Percentiles rank a stretch among this genome's conserved stretches.
phyloP scores from a whole-genome alignment of 2,888 invertebrate species.

The Adelognathus sp. region DNA sequence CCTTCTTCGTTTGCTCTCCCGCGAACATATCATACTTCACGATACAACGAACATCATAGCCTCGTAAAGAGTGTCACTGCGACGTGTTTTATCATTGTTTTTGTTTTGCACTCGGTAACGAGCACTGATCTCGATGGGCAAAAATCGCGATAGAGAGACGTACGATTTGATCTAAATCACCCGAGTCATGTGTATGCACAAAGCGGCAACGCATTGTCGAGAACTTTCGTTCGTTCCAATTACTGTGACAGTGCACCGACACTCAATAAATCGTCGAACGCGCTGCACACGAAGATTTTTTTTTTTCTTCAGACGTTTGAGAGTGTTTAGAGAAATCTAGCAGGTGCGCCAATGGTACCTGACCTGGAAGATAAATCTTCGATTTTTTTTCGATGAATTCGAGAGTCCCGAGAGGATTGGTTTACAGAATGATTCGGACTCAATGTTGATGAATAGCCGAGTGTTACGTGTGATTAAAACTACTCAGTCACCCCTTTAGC shows the following conservation, averaged over 20 bases:
- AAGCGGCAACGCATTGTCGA: constrained; percentile 29
- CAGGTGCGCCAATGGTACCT: constrained; percentile 6
- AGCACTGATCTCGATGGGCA: constrained; percentile 22
- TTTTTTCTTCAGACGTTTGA: not conserved
- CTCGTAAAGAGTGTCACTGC: constrained; percentile 41
- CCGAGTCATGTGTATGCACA: not conserved
- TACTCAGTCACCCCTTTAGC: too few species aligned
- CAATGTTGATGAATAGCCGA: too few species aligned
- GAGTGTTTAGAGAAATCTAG: constrained; percentile 17
- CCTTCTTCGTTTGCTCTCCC: not conserved
- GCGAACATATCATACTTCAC: not conserved
- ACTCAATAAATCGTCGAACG: constrained; percentile 36
- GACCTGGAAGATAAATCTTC: constrained; percentile 26
- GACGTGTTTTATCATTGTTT: not conserved
- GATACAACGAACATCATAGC: constrained; percentile 1
- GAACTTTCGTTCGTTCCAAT: constrained; percentile 3
- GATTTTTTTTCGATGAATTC: constrained; percentile 12
- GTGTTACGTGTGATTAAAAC: too few species aligned
- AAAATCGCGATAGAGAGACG: not conserved
- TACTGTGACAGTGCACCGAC: not conserved
- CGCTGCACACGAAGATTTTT: not conserved
- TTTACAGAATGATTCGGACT: too few species aligned
- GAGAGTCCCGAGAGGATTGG: not conserved
- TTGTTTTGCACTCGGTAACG: constrained; percentile 10
- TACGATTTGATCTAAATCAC: constrained; percentile 23